Evolutionary conservation across 2,888 invertebrate genomes (phyloP), one percentile per base, ranked within the genome.

Genomic region (Rhyacophila evoluta): DNA sequence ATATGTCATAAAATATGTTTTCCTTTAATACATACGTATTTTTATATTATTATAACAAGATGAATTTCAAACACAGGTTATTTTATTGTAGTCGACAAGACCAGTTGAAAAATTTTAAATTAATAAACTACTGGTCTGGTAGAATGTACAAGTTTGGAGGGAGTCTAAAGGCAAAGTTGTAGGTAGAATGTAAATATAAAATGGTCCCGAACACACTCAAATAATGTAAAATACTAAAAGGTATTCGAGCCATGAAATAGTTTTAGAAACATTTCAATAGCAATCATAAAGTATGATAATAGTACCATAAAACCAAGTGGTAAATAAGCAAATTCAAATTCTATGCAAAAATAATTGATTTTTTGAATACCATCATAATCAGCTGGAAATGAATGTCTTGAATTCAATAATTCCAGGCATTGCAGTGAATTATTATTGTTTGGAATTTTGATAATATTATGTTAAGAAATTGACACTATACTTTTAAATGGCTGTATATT

Each of bases 91-190:
- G 27, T n/a, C 25, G 12, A 74, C 25, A 25, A 55, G 8, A 55
- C 55, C 55, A 55, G 55, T 19, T 55, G 55, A 55, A 55, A 55
- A 55, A 8, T 55, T 25, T 25, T 19, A 8, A 55, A 6, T 25
- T 55, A 2, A 10, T 55, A 19, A 68, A 36, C 67, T 72, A 79
- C 75, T 75, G 79, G 70, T 79, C 72, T 72, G 73, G 41, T 36
- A 70, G 55, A 72, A 72, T 76, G 73, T 79, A 39, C 72, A 71
- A 72, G 28, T 74, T 78, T 81, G 81, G 81, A 81, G 81, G 81
- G 81, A 81, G 28, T 81, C 81, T 81, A 81, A 81, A 81, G 81
- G 81, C 81, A 11, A 76, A 79, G 77, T 77, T 70, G 38, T 79
- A 77, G 75, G 79, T 81, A 75, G 77, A 75, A 75, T 77, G 73